Conservation (phyloP, 2,113 vertebrate species). For the Microtus pennsylvanicus region DNA sequence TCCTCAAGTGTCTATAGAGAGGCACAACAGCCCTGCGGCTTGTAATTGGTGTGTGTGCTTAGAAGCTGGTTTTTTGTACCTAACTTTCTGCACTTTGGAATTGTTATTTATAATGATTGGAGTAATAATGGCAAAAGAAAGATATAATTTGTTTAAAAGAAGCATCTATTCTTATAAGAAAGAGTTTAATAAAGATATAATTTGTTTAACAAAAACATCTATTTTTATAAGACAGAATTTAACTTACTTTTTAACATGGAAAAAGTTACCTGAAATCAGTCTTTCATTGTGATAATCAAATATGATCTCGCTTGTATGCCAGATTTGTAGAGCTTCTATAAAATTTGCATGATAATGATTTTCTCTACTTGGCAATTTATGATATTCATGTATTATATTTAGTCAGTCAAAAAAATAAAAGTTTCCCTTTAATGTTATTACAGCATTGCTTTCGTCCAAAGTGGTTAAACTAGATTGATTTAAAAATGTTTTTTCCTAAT, state of each 20-base stretch:
- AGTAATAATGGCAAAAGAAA: not conserved
- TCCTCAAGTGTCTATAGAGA: conserved; percentile 53
- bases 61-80: not conserved
- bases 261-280: conserved; percentile 67
- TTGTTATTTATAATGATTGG: conserved; percentile 52
- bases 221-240: conserved; percentile 21
- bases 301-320: conserved; percentile 75
- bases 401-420: conserved; percentile 69
- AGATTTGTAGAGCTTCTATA: conserved; percentile 71
- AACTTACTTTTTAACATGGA: not conserved
- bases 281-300: conserved; percentile 68
- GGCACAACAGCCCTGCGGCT: conserved; percentile 57
- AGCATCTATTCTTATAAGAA: not conserved
- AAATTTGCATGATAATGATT: conserved; percentile 59
- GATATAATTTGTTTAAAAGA: conserved; percentile 49
- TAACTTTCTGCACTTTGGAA: conserved; percentile 64
- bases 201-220: conserved; percentile 16
- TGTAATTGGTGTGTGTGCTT: conserved; percentile 52
- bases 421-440: conserved; percentile 77
- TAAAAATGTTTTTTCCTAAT: conserved; percentile 66
- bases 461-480: conserved; percentile 75
- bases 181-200: not conserved
- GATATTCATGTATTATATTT: conserved; percentile 76
- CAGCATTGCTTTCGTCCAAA: conserved; percentile 70
- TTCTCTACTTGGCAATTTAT: conserved; percentile 78